Evolutionary conservation across 2,888 invertebrate genomes (phyloP), one percentile per base, ranked within the genome.

Genomic region (Melitaea athalia): DNA sequence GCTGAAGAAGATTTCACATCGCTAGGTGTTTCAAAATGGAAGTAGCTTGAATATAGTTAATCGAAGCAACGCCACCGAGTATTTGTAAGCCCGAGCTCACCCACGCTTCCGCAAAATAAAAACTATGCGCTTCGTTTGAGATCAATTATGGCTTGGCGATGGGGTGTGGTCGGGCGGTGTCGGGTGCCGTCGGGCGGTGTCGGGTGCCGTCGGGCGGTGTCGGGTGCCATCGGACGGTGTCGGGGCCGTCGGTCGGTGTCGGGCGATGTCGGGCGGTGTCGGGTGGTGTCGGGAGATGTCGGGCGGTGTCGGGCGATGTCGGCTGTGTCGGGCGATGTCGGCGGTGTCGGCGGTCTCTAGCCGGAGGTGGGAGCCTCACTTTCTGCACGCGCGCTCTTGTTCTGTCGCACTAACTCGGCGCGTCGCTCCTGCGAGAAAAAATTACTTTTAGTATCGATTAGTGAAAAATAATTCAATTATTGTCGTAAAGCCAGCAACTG

Each of bases 361-460:
- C 72, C 72, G 81, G 96, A 95, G 79, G 95, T 94, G 81, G 95
- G 94, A 80, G 95, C 92, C 77, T 94, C 93, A 85, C 92, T 92
- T 79, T 94, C 94, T 67, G 94, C 91, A 84, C 91, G 92, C 73
- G 95, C 95, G 81, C 95, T 95, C 93, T 98, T 98, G 91, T 98
- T 98, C 93, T 97, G 97, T 81, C 98, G 96, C 78, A 98, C 98
- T 80, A 96, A 90, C 89, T 98, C 98, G 63, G 97, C 97, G 85
- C 97, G 97, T 82, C 96, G 96, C 93, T 98, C 98, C 98, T 98
- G 93, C 0, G 71, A 85, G 31, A 3, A n/a, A 15, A 33, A 24
- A 24, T 11, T 24, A 50, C 17, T 11, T 17, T 50, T 7, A 24
- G 2, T 24, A 45, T 6, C 4, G 8, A 45, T 10, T 5, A 38